Base-by-base conservation (phyloP, 2,888 invertebrate species). In the Atherix ibis region DNA sequence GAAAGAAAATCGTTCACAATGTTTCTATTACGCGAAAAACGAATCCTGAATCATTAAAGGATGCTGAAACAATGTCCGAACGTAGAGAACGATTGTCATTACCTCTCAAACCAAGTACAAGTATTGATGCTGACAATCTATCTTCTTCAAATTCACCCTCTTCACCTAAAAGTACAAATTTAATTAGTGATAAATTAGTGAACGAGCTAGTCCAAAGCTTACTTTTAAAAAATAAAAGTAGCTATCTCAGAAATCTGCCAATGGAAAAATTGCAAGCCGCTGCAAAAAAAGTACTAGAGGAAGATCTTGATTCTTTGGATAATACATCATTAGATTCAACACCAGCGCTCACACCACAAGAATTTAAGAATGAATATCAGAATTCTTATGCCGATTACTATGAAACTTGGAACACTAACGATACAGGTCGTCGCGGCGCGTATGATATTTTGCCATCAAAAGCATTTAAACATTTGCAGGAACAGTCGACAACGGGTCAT, bases 171-270 rank as follows among this genome's bases (percentile, higher is more conserved):
- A 63, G 61, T 8, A 62, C 64, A 10, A 58, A 55, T 1, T 51
- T 63, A 10, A 46, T 56, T 4, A 70, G 64, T 44, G 71, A 71
- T 39, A 62, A 66, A 43, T 50, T 71, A 18, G 69, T 71, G 4
- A 66, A 66, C 36, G 71, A 72, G 48, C 49, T 72, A 35, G 66
- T 72, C 4, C 66, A 70, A 47, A 71, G 70, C 49, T 56, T 72
- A 32, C 51, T 71, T 19, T 58, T 63, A 25, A 65, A 65, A 37
- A 68, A 65, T 45, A 68, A 70, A 44, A 68, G 70, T 13, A 55
- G 62, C 26, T 59, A 63, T 25, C 60, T 71, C 37, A 59, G 63
- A 35, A 63, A 67, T 35, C 52, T 72, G 39, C 68, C 71, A 2
- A 62, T 70, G 52, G 65, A 71, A 44, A 66, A 71, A 49, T 50